Evolutionary conservation across 2,888 invertebrate genomes (phyloP).

Genomic region (Eustalomyia histrio): DNA sequence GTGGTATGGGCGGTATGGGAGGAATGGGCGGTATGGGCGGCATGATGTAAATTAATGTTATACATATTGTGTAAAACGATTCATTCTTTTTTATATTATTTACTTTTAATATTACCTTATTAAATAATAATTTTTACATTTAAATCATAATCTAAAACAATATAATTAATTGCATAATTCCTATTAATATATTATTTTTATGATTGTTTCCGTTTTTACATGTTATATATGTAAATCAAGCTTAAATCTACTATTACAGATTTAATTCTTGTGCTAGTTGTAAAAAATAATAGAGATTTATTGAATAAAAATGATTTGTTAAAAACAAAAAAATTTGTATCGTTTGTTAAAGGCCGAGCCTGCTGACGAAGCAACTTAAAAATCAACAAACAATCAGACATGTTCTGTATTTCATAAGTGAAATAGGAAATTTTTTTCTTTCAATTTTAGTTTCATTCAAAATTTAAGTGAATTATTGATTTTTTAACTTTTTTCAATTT

Average conservation of each 20-base stretch:
- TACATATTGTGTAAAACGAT: slow-evolving; percentile 20
- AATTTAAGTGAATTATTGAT: too few relatives aligned
- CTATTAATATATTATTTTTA: slow-evolving; percentile 65
- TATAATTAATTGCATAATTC: slow-evolving; percentile 45
- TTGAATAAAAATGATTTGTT: slow-evolving; percentile 47
- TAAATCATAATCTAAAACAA: slow-evolving; percentile 56
- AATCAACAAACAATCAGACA: too few relatives aligned
- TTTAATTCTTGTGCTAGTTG: slow-evolving; percentile 70
- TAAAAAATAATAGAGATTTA: slow-evolving; percentile 65
- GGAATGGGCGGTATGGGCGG: slow-evolving; percentile 77
- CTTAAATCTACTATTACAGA: slow-evolving; percentile 44
- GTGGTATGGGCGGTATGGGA: slow-evolving; percentile 87
- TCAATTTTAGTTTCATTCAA: too few relatives aligned
- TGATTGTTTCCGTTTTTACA: slow-evolving; percentile 75
- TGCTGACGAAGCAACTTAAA: too few relatives aligned
- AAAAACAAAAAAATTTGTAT: slow-evolving; percentile 33
- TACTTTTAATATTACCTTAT: slow-evolving; percentile 56
- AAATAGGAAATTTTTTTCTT: too few relatives aligned
- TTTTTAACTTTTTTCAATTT: too few relatives aligned
- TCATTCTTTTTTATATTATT: slow-evolving; percentile 32
- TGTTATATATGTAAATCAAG: slow-evolving; percentile 77
- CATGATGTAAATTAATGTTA: slow-evolving; percentile 75
- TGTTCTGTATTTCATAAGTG: too few relatives aligned
- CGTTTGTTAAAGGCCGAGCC: too few relatives aligned
- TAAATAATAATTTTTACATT: slow-evolving; percentile 43